Evolutionary conservation across 2,797 vertebrate genomes (phyloP).

Genomic region (Nannoperca australis): DNA sequence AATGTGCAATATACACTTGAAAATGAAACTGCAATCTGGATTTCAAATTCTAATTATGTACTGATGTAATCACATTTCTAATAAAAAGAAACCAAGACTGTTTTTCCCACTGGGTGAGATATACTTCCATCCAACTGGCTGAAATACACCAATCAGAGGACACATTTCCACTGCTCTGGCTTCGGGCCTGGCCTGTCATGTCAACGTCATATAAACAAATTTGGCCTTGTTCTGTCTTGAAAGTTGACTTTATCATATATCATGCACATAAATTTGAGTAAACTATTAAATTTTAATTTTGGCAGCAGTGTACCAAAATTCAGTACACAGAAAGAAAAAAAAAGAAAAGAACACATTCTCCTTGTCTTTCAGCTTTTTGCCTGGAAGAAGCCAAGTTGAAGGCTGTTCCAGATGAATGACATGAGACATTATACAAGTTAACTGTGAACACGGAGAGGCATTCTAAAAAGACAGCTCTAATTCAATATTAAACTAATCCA

Average conservation of each 20-base stretch:
- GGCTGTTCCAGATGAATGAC: slow-evolving; percentile 61
- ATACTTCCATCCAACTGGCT: not conserved
- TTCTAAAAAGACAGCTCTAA: slow-evolving; percentile 76
- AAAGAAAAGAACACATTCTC: not conserved
- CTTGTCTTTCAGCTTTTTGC: slow-evolving; percentile 16
- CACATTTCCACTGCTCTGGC: not conserved
- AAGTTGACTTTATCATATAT: not conserved
- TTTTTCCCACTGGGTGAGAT: not conserved
- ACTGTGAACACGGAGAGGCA: slow-evolving; percentile 61
- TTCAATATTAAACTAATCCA: slow-evolving; percentile 85
- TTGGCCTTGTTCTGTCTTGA: not conserved
- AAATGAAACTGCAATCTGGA: slow-evolving; percentile 7
- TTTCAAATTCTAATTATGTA: not conserved
- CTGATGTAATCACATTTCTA: not conserved
- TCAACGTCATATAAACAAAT: not conserved
- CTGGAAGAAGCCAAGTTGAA: slow-evolving; percentile 22
- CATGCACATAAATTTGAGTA: not conserved
- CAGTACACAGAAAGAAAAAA: not conserved
- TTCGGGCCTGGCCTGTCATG: not conserved
- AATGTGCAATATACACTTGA: not conserved
- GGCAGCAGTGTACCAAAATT: not conserved
- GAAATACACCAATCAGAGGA: not conserved
- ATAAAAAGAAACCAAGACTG: not conserved
- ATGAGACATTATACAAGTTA: slow-evolving; percentile 55
- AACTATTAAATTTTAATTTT: not conserved